These are phyloP conservation scores for Eristalinus aeneus DNA, from an alignment of 2,888 invertebrate species.

Conservation along the genomic window DNA sequence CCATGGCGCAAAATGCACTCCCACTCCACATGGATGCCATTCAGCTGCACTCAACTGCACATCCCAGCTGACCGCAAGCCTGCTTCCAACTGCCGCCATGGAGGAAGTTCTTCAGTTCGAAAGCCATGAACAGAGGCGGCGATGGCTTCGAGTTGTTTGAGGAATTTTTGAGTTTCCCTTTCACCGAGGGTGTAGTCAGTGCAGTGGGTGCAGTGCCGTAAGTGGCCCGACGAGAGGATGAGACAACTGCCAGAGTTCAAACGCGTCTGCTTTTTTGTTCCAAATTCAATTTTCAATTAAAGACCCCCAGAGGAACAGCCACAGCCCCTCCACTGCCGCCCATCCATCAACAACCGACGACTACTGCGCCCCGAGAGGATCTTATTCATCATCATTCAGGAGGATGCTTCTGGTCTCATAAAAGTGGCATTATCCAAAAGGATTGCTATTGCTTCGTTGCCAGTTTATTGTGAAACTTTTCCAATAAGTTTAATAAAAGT, in stretches of 20 bases:
- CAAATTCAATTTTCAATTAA: constrained; percentile 65
- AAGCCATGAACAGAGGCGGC: not conserved
- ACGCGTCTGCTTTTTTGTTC: constrained; percentile 41
- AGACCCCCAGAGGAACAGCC: not conserved
- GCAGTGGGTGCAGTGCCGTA: not conserved
- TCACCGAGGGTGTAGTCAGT: not conserved
- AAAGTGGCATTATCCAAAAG: constrained; percentile 70
- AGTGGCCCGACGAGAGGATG: not conserved
- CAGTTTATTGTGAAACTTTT: constrained; percentile 71
- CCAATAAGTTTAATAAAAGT: constrained; percentile 71
- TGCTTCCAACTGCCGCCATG: constrained; percentile 6
- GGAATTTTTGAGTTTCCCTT: constrained; percentile 50
- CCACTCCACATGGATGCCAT: constrained; percentile 20
- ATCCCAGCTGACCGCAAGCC: constrained; percentile 51
- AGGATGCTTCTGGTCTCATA: constrained; percentile 64
- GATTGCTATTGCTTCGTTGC: constrained; percentile 71
- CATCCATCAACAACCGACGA: not conserved
- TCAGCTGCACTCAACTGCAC: constrained; percentile 58
- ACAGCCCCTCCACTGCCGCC: not conserved
- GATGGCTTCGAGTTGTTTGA: constrained; percentile 9
- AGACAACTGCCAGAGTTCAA: constrained; percentile 41
- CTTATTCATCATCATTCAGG: constrained; percentile 62
- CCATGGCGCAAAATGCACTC: constrained; percentile 9
- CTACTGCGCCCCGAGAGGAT: constrained; percentile 5
- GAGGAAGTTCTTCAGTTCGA: not conserved